Percentiles rank a stretch among this genome's conserved stretches.
Conservation (phyloP, 2,797 vertebrate genomes). For the Enteromius paludinosus region DNA sequence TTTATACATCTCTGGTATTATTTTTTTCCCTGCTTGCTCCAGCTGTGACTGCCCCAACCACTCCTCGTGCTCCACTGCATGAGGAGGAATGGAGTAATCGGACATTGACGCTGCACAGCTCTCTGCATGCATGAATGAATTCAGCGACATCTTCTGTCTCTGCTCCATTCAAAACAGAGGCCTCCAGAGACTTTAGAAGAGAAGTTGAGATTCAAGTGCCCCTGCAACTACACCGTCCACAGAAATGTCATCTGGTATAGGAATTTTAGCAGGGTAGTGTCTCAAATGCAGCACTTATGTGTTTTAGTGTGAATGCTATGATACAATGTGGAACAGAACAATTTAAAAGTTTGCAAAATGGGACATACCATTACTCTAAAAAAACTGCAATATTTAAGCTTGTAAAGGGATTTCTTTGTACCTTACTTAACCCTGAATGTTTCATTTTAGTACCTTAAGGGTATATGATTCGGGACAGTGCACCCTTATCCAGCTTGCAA, state of each 20-base stretch:
- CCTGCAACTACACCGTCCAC: neutral
- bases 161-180: slow-evolving; percentile 41
- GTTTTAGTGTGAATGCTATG: neutral
- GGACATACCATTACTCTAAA: neutral
- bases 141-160: slow-evolving; percentile 48
- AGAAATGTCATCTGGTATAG: neutral
- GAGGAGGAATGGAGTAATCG: slow-evolving; percentile 70
- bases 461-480: neutral
- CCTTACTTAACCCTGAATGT: neutral
- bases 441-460: neutral
- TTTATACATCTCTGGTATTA: slow-evolving; percentile 80
- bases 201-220: slow-evolving; percentile 13
- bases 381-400: neutral
- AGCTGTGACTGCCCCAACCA: slow-evolving; percentile 57
- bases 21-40: slow-evolving; percentile 74
- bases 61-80: slow-evolving; percentile 63
- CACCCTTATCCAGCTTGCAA: neutral
- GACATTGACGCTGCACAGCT: slow-evolving; percentile 64
- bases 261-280: neutral
- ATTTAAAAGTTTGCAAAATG: neutral
- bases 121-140: slow-evolving; percentile 40
- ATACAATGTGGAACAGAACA: neutral
- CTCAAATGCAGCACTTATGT: neutral
- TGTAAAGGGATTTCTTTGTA: neutral
- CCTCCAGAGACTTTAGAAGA: slow-evolving; percentile 18